A percentile compares a stretch with the other conserved stretches of the same genome.
These are phyloP conservation scores for Entelurus aequoreus DNA, from an alignment of 2,113 vertebrate genomes.

Conservation along the genomic window DNA sequence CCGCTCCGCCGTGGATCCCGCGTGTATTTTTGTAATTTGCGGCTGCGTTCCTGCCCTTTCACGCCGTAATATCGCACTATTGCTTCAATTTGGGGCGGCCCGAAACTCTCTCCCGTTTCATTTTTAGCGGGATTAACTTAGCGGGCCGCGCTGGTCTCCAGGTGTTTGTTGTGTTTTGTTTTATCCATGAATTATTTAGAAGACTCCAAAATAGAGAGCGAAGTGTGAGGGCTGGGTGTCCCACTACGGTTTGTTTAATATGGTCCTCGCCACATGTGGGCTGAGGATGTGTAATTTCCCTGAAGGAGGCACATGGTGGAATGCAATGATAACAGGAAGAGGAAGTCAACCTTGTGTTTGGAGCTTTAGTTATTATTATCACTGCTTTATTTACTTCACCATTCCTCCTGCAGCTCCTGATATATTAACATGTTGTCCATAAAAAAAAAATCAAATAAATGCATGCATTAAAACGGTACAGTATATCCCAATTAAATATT, in stretches of 20 bases:
- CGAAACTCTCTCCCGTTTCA: constrained; percentile 74
- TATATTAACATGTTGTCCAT: no score
- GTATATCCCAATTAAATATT: no score
- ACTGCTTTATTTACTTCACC: no score
- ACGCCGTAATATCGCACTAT: constrained; percentile 76
- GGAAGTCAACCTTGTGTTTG: no score
- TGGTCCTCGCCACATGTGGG: constrained; percentile 59
- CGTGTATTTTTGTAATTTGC: constrained; percentile 72
- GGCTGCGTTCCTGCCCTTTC: constrained; percentile 69
- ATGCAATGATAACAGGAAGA: constrained; percentile 64
- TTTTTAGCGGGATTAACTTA: constrained; percentile 77
- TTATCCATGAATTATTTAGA: constrained; percentile 81
- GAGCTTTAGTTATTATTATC: no score
- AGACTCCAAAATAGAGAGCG: constrained; percentile 48
- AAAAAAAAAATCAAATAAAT: no score
- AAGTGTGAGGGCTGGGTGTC: constrained; percentile 38
- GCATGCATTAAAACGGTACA: no score
- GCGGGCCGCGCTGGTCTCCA: constrained; percentile 65
- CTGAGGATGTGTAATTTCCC: constrained; percentile 72
- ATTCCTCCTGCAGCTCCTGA: no score
- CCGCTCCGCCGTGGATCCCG: constrained; percentile 63
- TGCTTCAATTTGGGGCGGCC: constrained; percentile 71
- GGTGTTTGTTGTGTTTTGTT: constrained; percentile 77
- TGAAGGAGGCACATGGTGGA: constrained; percentile 66
- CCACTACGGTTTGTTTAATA: constrained; percentile 69